These are phyloP conservation scores for Mayetiola destructor DNA, from an alignment of 2,888 invertebrate genomes.

Conservation along the genomic window DNA sequence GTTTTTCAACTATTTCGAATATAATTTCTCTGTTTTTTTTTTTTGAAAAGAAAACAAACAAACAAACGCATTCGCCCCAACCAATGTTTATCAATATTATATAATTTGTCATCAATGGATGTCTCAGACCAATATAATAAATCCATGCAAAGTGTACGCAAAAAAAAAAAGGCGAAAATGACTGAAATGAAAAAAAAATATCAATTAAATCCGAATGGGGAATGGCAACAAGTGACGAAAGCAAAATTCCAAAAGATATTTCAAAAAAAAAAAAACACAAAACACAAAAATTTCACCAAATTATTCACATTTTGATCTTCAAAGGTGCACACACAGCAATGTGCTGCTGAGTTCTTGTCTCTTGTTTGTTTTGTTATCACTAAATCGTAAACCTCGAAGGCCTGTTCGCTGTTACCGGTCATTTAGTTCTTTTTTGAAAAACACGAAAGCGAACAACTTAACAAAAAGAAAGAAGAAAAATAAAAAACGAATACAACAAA, in stretches of 20 bases:
- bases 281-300: slow-evolving; percentile 1
- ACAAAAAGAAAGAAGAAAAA: neutral
- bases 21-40: too few species aligned
- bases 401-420: neutral
- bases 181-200: neutral
- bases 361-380: neutral
- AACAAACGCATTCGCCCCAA: too few species aligned
- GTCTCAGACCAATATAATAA: too few species aligned
- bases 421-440: neutral
- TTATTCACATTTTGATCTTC: slow-evolving; percentile 1
- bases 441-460: neutral
- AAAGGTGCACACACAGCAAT: too few species aligned
- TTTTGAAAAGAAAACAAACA: too few species aligned
- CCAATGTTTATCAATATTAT: too few species aligned
- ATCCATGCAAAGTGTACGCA: too few species aligned
- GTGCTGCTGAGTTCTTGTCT: too few species aligned
- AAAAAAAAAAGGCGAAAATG: too few species aligned
- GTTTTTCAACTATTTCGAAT: too few species aligned
- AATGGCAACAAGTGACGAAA: neutral
- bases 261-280: neutral
- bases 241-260: neutral
- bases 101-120: too few species aligned
- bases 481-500: neutral
- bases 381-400: neutral
- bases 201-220: neutral